Evolutionary conservation across 2,113 vertebrate genomes (phyloP), one percentile per base, ranked within the genome.

Genomic region (Sceloporus tristichus): DNA sequence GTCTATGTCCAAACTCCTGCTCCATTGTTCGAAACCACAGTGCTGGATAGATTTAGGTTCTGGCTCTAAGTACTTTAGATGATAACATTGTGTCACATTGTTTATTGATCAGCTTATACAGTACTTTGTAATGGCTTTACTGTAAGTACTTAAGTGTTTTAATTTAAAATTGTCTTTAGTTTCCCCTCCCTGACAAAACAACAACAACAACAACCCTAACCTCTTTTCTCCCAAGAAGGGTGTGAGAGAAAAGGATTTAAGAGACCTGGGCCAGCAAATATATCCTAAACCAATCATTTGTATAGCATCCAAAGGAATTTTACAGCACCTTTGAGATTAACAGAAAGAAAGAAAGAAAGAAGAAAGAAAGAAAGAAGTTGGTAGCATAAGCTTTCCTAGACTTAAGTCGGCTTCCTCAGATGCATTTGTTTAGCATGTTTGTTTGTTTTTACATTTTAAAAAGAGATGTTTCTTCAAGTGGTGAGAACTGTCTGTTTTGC

Each of bases 1-100:
- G 48, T 48, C 48, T 48, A 6, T 48, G 48, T 48, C 48, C 48
- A 48, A 48, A 48, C 5, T 7, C 48, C 48, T 48, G 48, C 48
- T 87, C 94, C 96, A 94, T 4, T 0, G 74, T 92, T 94, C 91
- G 95, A 95, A 96, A 90, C 89, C 88, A 90, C 84, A 91, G 94
- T 92, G 92, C 91, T 90, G 23, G 91, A 92, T 94, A 90, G 93
- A 88, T 91, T 89, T 82, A 83, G 82, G 5, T 8, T 1, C 23
- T 2, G 42, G 73, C n/a, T 90, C 84, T 76, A 80, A 48, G 66
- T 86, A 27, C 0, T 5, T 90, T 92, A 94, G 88, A 88, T 91
- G 94, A 90, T 68, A 82, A 16, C 56, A 10, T 59, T 59, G 56
- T 85, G 85, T 78, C 90, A 78, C 91, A 56, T 0, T 74, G 5